phyloP scores from a whole-genome alignment of 2,797 vertebrate species.

The Eulemur rubriventer region DNA sequence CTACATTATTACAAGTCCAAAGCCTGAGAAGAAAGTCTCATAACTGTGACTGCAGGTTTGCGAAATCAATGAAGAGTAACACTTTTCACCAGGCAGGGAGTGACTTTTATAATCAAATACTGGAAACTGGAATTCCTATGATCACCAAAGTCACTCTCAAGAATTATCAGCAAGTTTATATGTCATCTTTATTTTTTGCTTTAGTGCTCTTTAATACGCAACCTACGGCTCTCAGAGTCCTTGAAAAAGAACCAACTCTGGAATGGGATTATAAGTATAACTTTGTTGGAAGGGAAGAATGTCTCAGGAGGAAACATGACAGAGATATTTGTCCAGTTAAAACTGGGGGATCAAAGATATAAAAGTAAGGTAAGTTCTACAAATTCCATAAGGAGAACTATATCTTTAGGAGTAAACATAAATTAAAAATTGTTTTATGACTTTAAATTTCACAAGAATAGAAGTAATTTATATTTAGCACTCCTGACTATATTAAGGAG shows the following conservation, averaged over 20 bases:
- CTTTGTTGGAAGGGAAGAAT: constrained; percentile 93
- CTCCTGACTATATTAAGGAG: not conserved
- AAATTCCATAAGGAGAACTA: not conserved
- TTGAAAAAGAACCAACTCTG: constrained; percentile 92
- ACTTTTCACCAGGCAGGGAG: not conserved
- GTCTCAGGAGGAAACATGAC: constrained; percentile 88
- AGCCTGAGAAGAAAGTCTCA: not conserved
- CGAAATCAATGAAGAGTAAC: not conserved
- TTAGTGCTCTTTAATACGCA: constrained; percentile 84
- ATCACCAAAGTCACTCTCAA: not conserved
- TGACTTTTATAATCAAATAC: not conserved
- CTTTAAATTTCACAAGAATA: not conserved
- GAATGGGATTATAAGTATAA: constrained; percentile 91
- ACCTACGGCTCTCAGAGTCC: constrained; percentile 82
- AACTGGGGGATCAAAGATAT: constrained; percentile 95
- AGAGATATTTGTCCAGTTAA: constrained; percentile 94
- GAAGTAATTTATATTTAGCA: not conserved
- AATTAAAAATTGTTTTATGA: not conserved
- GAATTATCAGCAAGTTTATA: not conserved
- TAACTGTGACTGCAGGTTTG: not conserved
- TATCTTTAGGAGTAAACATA: not conserved
- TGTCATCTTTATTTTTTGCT: constrained; percentile 41
- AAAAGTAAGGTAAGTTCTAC: constrained; percentile 93
- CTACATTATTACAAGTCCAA: not conserved
- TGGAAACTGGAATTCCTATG: not conserved